Percentiles rank a stretch among this genome's conserved stretches.
Conservation (phyloP, 2,797 vertebrate species). For the Thunnus albacares region DNA sequence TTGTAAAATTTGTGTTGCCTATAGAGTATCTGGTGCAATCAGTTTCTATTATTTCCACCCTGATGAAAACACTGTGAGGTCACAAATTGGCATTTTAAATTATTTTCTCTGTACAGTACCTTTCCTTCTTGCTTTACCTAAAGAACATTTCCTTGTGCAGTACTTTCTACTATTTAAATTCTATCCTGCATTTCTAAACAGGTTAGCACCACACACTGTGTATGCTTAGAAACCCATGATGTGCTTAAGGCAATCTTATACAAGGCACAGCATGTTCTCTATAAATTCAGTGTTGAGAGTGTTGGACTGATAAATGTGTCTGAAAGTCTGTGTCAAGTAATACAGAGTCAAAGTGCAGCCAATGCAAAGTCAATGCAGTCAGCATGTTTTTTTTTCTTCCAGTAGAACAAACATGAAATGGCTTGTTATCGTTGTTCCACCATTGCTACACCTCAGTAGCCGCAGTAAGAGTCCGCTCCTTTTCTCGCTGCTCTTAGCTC, state of each 20-base stretch:
- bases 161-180: background rate
- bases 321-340: background rate
- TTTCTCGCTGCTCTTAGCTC: constrained; percentile 52
- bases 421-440: constrained; percentile 42
- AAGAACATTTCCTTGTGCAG: no score
- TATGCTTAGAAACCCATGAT: constrained; percentile 1
- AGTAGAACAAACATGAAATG: constrained; percentile 39
- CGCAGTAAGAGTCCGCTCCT: constrained; percentile 38
- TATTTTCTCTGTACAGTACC: background rate
- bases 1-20: no score
- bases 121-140: no score
- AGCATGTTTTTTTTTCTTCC: constrained; percentile 6
- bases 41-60: background rate
- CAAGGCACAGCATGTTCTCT: constrained; percentile 10
- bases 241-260: constrained; percentile 1
- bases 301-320: background rate
- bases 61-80: no score
- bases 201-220: background rate
- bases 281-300: background rate
- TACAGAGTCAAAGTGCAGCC: constrained; percentile 3
- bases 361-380: constrained; percentile 11
- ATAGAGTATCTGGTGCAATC: background rate
- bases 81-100: background rate
- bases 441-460: constrained; percentile 24
- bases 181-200: constrained; percentile 1